A percentile compares a stretch with the other conserved stretches of the same genome.
phyloP scores from a whole-genome alignment of 2,888 invertebrate species.

The Aporophyla nigra region DNA sequence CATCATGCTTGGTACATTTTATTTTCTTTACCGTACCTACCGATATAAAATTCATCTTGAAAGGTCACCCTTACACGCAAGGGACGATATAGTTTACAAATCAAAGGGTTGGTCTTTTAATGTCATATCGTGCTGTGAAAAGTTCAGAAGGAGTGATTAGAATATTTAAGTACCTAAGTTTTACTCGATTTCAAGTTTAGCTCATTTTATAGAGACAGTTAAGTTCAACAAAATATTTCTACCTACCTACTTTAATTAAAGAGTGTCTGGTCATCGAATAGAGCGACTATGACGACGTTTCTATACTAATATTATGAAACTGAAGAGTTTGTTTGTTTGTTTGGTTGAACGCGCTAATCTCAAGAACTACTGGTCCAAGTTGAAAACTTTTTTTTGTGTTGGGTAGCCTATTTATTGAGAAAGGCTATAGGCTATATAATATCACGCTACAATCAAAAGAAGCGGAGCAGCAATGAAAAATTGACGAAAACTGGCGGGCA shows the following conservation, averaged over 20 bases:
- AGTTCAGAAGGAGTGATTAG: constrained; percentile 22
- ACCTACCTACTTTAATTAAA: not conserved
- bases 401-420: too few species aligned
- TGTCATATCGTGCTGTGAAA: constrained; percentile 7
- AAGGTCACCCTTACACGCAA: constrained; percentile 50
- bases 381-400: too few species aligned
- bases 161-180: constrained; percentile 5
- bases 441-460: too few species aligned
- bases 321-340: too few species aligned
- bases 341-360: too few species aligned
- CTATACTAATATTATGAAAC: too few species aligned
- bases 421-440: too few species aligned
- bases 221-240: not conserved
- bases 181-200: constrained; percentile 16
- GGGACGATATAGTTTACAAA: constrained; percentile 24
- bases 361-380: too few species aligned
- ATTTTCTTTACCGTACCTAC: constrained; percentile 26
- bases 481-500: too few species aligned
- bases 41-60: constrained; percentile 34
- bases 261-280: too few species aligned
- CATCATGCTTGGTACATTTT: constrained; percentile 30
- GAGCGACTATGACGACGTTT: not conserved
- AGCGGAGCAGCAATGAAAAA: too few species aligned
- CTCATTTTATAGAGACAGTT: not conserved
- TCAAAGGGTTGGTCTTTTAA: constrained; percentile 14